Evolutionary conservation across 2,888 invertebrate species (phyloP), one percentile per base, ranked within the genome.

Genomic region (Druceiella hillmani): DNA sequence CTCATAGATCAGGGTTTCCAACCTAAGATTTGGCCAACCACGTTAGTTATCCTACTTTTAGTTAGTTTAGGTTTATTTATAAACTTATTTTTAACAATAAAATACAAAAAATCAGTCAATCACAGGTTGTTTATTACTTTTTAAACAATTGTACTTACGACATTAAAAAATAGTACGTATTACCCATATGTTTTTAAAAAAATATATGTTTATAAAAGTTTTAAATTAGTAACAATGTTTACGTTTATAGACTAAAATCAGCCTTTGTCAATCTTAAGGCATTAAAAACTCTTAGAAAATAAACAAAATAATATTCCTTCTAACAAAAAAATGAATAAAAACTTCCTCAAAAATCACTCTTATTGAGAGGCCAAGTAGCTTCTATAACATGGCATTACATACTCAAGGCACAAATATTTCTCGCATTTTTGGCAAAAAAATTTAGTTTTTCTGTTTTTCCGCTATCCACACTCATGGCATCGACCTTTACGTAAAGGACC

Each of bases 61-160:
- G 27, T 27, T 27, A n/a, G 27, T 27, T 27, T 7, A 27, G 27
- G 5, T 27, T 27, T 27, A 27, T 10, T 27, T 7, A 27, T 27
- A 27, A 5, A 27, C 10, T 6, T 27, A 27, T 27, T 7, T 27
- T 27, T 27, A 12, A 27, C 5, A 27, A 27, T 27, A 27, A 27
- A 27, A 27, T 12, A 27, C 4, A 27, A n/a, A n/a, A 7, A 27
- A 10, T 7, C 5, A 10, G 5, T 5, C 5, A 4, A n/a, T n/a
- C n/a, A n/a, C n/a, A n/a, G n/a, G n/a, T n/a, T n/a, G n/a, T n/a
- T n/a, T n/a, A n/a, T n/a, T n/a, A n/a, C n/a, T n/a, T n/a, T n/a
- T n/a, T n/a, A n/a, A n/a, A n/a, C n/a, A n/a, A 10, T 10, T 4
- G 27, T 7, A 27, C 27, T 27, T 27, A n/a, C 5, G 10, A 27